Base-by-base conservation (phyloP, 92 coral and sea anemone species). In the Heliopora coerulea region DNA sequence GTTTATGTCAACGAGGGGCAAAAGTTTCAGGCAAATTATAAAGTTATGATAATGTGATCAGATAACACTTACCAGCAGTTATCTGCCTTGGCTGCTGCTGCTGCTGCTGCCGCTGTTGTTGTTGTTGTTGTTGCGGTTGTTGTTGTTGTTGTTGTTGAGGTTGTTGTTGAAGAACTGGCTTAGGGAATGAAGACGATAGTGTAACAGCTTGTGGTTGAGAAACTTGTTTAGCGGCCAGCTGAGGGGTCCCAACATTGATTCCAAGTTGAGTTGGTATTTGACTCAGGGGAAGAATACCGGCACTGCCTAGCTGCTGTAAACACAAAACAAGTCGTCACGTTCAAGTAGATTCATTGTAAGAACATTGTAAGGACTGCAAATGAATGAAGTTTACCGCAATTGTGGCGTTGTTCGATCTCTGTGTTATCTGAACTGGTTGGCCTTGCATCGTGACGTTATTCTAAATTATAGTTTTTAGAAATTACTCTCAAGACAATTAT, bases 371-470 rank as follows among this genome's bases (percentile, higher is more conserved):
- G n/a, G n/a, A n/a, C n/a, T n/a, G n/a, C n/a, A n/a, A n/a, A n/a
- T n/a, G n/a, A n/a, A 15, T 40, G 14, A 10, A 23, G 61, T 89
- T 79, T 65, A 93, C 98, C 23, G 98, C 91, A 44, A 93, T 90
- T 1, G 98, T 90, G 13, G 98, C 82, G 24, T 86, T 87, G 14
- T 79, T 86, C 54, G 90, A 88, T 61, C 98, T 85, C 66, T 93
- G 98, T 27, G 91, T 84, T 52, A 93, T 78, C 60, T 93, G 96
- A 11, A 84, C 89, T 79, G 86, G 96, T 54, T 90, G 97, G 19
- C 91, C 73, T 75, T 93, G 90, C 10, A 90, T 74, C 58, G 85
- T 63, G 26, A 84, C 79, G 68, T 80, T 82, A 18, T 80, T 86
- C 87, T 85, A 65, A 28, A 31, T 21, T 49, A 49, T 13, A 25